Evolutionary conservation across 2,113 vertebrate genomes (phyloP).

Genomic region (Bostrychus sinensis): DNA sequence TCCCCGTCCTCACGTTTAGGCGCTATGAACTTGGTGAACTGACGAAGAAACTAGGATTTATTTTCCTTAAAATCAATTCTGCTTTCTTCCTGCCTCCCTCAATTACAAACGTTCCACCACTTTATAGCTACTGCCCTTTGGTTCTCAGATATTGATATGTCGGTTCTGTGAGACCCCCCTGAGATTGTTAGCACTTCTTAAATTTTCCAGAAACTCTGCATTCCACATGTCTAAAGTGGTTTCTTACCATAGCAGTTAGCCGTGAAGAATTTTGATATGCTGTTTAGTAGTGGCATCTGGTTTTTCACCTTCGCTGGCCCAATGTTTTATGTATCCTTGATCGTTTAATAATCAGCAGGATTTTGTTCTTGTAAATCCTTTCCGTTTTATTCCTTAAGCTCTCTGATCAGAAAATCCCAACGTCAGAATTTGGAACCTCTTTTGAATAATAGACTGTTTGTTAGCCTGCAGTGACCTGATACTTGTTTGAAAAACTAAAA

Average conservation of each 20-base stretch:
- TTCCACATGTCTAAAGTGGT: slow-evolving; percentile 29
- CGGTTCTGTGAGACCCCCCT: slow-evolving; percentile 15
- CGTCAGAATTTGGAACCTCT: slow-evolving; percentile 38
- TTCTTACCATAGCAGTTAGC: slow-evolving; percentile 9
- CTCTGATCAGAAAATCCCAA: slow-evolving; percentile 36
- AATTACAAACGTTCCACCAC: slow-evolving; percentile 40
- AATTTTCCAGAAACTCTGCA: slow-evolving; percentile 37
- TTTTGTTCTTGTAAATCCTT: slow-evolving; percentile 54
- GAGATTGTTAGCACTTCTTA: slow-evolving; percentile 39
- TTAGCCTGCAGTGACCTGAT: slow-evolving; percentile 8
- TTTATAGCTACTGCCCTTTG: slow-evolving; percentile 50
- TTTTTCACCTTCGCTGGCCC: slow-evolving; percentile 40
- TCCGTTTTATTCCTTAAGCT: slow-evolving; percentile 45
- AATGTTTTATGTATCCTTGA: slow-evolving; percentile 39
- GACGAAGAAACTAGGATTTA: slow-evolving; percentile 57
- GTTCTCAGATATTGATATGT: slow-evolving; percentile 47
- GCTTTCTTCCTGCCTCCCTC: slow-evolving; percentile 41
- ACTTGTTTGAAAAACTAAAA: too few species aligned
- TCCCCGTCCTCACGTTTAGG: slow-evolving; percentile 56
- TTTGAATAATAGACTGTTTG: slow-evolving; percentile 35
- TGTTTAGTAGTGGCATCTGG: slow-evolving; percentile 34
- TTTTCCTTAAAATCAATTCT: slow-evolving; percentile 66
- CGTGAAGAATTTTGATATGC: slow-evolving; percentile 24
- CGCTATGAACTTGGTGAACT: slow-evolving; percentile 66
- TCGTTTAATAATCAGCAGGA: slow-evolving; percentile 44